Conservation (phyloP, 2,888 invertebrate genomes). For the Dorcus parallelipipedus region DNA sequence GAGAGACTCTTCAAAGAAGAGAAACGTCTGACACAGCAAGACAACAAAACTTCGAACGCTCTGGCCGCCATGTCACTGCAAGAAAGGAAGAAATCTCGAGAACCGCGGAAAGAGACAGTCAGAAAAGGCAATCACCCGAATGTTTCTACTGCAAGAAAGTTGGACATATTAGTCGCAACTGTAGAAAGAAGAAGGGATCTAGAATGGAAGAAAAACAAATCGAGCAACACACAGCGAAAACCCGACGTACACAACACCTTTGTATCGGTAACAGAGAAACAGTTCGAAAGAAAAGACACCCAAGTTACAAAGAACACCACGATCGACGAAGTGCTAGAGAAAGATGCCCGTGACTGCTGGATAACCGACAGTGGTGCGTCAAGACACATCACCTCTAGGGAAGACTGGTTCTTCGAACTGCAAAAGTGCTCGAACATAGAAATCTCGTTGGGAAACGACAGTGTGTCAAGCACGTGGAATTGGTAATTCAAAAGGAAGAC, state of each 20-base stretch:
- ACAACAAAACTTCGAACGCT: background rate
- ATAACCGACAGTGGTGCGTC: slow-evolving; percentile 32
- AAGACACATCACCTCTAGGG: slow-evolving; percentile 23
- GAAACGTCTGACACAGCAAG: background rate
- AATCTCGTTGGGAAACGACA: slow-evolving; percentile 26
- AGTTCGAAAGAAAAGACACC: background rate
- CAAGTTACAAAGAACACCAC: background rate
- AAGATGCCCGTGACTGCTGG: slow-evolving; percentile 19
- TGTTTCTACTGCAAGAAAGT: slow-evolving; percentile 19
- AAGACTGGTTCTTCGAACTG: slow-evolving; percentile 17
- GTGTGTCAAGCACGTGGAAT: slow-evolving; percentile 25
- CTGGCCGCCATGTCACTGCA: background rate
- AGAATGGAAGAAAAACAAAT: background rate
- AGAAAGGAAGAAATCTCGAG: background rate
- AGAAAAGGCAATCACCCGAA: background rate
- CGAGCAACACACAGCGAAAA: background rate
- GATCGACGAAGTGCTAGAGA: background rate
- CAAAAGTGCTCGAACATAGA: slow-evolving; percentile 3
- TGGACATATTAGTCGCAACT: slow-evolving; percentile 21
- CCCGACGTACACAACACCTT: too few relatives aligned
- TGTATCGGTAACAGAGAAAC: background rate
- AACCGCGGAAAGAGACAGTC: background rate
- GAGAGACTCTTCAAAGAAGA: background rate
- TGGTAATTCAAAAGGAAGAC: too few relatives aligned
- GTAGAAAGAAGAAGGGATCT: slow-evolving; percentile 3